These are phyloP conservation scores for Spongia lamella DNA, from an alignment of 37 sponge, comb jelly and placozoan genomes.

Conservation along the genomic window DNA sequence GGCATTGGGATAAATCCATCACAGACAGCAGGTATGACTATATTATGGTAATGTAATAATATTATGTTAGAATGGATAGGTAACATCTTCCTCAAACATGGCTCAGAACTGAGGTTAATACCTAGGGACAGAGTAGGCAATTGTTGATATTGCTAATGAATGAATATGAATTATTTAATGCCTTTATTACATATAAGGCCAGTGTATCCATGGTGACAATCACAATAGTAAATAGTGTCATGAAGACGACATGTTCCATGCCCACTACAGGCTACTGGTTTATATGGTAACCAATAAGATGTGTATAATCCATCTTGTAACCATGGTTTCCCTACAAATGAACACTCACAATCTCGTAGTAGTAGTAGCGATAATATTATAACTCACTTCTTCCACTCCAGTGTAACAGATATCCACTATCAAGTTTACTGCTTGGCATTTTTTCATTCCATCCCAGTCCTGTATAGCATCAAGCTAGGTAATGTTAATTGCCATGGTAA, in stretches of 20 bases:
- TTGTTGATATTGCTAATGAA: neutral
- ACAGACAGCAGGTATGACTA: conserved; percentile 78
- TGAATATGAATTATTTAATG: neutral
- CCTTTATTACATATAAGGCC: no score
- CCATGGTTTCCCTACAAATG: conserved; percentile 74
- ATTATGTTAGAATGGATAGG: conserved; percentile 41
- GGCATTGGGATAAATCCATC: conserved; percentile 97
- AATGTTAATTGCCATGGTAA: neutral
- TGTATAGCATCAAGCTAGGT: neutral
- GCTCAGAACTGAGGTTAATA: conserved; percentile 90
- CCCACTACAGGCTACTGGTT: conserved; percentile 26
- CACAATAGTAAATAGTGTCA: neutral
- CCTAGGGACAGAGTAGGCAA: conserved; percentile 95
- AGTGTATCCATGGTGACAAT: no score
- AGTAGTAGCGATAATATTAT: neutral
- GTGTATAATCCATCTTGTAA: conserved; percentile 59
- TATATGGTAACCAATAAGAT: conserved; percentile 31
- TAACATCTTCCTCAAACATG: conserved; percentile 93
- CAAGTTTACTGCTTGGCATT: conserved; percentile 5
- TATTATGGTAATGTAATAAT: neutral
- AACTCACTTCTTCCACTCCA: conserved; percentile 75
- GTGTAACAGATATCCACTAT: conserved; percentile 57
- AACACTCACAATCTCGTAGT: neutral
- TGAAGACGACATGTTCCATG: conserved; percentile 16
- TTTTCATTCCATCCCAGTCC: conserved; percentile 69